Percentiles rank a stretch among this genome's conserved stretches.
These are phyloP conservation scores for Chaetodon trifascialis DNA, from an alignment of 2,113 vertebrate species.

Conservation along the genomic window DNA sequence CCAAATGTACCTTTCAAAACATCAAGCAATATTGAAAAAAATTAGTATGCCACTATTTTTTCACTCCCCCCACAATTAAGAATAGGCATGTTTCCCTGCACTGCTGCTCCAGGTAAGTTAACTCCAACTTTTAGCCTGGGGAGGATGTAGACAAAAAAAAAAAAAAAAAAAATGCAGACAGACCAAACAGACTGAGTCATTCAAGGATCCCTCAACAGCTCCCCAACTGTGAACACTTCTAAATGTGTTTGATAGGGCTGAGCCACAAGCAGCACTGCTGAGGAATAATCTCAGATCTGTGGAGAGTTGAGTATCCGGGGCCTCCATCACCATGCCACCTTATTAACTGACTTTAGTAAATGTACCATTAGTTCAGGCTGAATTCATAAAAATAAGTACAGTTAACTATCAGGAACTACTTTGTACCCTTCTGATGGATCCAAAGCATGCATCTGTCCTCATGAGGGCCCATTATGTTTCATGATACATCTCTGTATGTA, in stretches of 20 bases:
- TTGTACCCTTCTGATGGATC: neutral
- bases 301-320: neutral
- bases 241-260: neutral
- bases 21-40: neutral
- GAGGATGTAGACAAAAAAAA: neutral
- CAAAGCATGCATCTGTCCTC: conserved; percentile 15
- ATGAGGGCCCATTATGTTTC: neutral
- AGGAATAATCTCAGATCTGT: neutral
- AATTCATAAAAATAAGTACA: neutral
- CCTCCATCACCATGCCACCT: conserved; percentile 4
- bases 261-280: neutral
- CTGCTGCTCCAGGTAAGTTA: neutral
- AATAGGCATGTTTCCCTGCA: no score
- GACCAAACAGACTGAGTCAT: neutral
- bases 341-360: neutral
- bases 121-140: neutral
- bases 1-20: neutral
- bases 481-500: neutral
- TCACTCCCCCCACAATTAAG: no score
- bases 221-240: neutral
- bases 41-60: no score
- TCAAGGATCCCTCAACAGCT: neutral
- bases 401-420: neutral
- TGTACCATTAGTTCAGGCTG: neutral
- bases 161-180: neutral